Evolutionary conservation across 2,797 vertebrate species (phyloP), one percentile per base, ranked within the genome.

Genomic region (Hyperoplus lanceolatus): DNA sequence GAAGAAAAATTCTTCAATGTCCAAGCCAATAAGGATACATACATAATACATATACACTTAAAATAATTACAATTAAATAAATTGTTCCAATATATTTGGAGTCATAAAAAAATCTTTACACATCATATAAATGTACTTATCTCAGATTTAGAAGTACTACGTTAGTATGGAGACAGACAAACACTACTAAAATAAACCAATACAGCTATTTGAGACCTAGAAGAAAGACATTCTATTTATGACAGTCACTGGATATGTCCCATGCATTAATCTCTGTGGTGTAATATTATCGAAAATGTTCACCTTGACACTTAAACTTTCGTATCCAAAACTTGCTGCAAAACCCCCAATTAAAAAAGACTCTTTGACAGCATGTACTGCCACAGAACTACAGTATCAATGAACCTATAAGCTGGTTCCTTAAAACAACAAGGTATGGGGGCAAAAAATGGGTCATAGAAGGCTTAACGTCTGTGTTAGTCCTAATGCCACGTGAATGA

Each of bases 351-450:
- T 48, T 49, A 3, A 62, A 45, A 59, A 18, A 56, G 45, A 49
- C 55, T 7, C 49, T 42, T 49, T 51, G 70, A 69, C 59, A 62
- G 43, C 14, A 21, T 64, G 21, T 29, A 13, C 41, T 43, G 36
- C 62, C 43, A 59, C 18, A 64, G 5, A 18, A 71, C 15, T 13
- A 57, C 66, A 18, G 49, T 36, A 49, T 38, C 21, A 13, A 49
- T 46, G 61, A 43, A 57, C 66, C 29, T 77, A 38, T 69, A 78
- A 80, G 57, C 72, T 70, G 67, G 6, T 65, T 82, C 51, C 46
- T 55, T 48, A 18, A 69, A 81, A 77, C 75, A 79, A 79, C 79
- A 78, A 74, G 59, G 64, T 68, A 73, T 73, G 72, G 56, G 61
- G 63, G 29, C 38, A 29, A 29, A 67, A 89, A 85, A 64, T 75